Base-by-base conservation (phyloP, 2,113 vertebrate species). In the Sebastes schlegelii region DNA sequence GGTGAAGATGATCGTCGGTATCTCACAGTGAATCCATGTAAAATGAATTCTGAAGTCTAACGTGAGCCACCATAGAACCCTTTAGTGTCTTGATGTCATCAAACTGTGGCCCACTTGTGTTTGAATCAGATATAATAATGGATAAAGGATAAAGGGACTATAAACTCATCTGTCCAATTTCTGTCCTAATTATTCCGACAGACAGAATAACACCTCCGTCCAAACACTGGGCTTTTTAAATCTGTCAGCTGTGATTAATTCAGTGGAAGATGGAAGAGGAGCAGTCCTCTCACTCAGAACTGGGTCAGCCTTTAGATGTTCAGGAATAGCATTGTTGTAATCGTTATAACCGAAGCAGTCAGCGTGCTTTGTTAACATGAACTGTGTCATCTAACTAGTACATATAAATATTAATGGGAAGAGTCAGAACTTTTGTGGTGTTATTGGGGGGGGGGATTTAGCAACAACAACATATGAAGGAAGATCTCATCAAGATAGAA, bases 281-380 rank as follows among this genome's bases (percentile, higher is more conserved):
- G 64, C 69, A 86, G 82, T 63, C 68, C 87, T 83, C 87, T 85
- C 70, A 63, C 65, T 49, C 45, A 82, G 86, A 92, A 92, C 74
- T 86, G 87, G 92, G 91, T 94, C 94, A 90, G 79, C 74, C 82
- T 92, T 94, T 75, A 91, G 83, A 87, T 91, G 89, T 89, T 93
- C 90, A 89, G 81, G 84, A 89, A 89, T 64, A 79, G 80, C 66
- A 77, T 88, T 84, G 83, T 84, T 92, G 79, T 90, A 84, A 82
- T 81, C 88, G 88, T 90, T 86, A 73, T 79, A 86, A 80, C 82
- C 80, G 77, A 91, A 73, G 81, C 87, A 92, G 87, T 88, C 92
- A 79, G 76, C 84, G 75, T 75, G 83, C 90, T 87, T 89, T 91
- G 82, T 88, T 81, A 83, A 86, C 65, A 80, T 72, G 83, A 91